phyloP scores from a whole-genome alignment of 2,797 vertebrate genomes.

The Chaenodraco wilsoni region DNA sequence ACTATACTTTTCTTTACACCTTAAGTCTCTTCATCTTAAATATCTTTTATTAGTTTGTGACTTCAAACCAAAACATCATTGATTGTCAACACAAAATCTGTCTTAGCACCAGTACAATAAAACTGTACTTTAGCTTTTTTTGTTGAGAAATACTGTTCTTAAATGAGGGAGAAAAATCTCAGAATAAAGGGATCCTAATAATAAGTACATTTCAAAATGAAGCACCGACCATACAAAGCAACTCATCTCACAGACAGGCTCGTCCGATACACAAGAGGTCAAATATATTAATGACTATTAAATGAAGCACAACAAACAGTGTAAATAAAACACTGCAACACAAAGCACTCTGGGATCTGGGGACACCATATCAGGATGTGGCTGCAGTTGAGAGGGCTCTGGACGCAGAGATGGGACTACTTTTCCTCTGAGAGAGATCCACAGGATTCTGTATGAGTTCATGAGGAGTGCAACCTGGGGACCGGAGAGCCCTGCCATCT shows the following conservation, averaged over 20 bases:
- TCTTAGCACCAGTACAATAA: constrained; percentile 99
- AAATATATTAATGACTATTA: constrained; percentile 91
- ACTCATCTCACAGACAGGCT: constrained; percentile 78
- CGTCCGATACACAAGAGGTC: constrained; percentile 83
- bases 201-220: constrained; percentile 84
- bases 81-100: constrained; percentile 92
- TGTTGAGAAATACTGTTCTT: constrained; percentile 86
- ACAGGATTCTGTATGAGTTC: constrained; percentile 68
- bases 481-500: constrained; percentile 51
- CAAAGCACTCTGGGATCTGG: constrained; percentile 77
- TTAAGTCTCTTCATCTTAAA: constrained; percentile 84
- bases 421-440: constrained; percentile 68
- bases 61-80: constrained; percentile 87
- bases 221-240: constrained; percentile 88
- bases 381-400: constrained; percentile 62
- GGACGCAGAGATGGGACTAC: constrained; percentile 53
- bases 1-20: constrained; percentile 83
- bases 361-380: constrained; percentile 60
- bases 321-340: constrained; percentile 83
- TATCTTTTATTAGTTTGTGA: constrained; percentile 88
- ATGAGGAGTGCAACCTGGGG: constrained; percentile 52
- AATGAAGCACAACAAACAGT: constrained; percentile 88
- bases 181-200: constrained; percentile 84
- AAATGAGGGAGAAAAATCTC: constrained; percentile 79
- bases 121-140: constrained; percentile 92